Evolutionary conservation across 2,797 vertebrate genomes (phyloP), one percentile per base, ranked within the genome.

Genomic region (Nyctalus aviator): DNA sequence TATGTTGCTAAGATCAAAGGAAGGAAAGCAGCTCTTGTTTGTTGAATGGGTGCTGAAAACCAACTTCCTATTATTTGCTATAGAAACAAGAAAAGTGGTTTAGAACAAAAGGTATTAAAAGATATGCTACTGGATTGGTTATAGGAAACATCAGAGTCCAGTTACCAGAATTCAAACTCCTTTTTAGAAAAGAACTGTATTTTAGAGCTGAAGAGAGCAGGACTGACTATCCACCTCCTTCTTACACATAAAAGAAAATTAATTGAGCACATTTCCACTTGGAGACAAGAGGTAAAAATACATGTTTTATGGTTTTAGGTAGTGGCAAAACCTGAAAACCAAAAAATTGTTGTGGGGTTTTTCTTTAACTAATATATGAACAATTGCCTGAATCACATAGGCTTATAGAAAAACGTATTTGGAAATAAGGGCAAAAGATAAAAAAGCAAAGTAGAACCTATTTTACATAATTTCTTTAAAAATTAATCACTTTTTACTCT

Each of bases 361-460:
- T 79, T 20, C 10, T 77, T 84, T 71, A 73, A 92, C 30, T 92
- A 88, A 95, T 79, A 90, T 73, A 85, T 25, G 14, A 68, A n/a
- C 71, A 66, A 84, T 23, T 78, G 2, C 23, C 55, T 73, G 66
- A 78, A 88, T 64, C 55, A 69, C 12, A 69, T 68, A 76, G 30
- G 48, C n/a, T 92, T 90, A 62, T 4, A 55, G 21, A 32, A 68
- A 92, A 88, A 82, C 4, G 84, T 41, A 37, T 83, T 57, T 35
- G 48, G 64, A 85, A 30, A 55, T 6, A 82, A 41, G 32, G 30
- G 50, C 23, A 64, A 87, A 90, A 84, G 46, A 75, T 75, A 73
- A 86, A 68, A 15, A 17, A 50, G 72, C 50, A 75, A 71, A 77
- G 27, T 9, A 44, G 9, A 48, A 62, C 4, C 46, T 75, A 37